Evolutionary conservation across 2,888 invertebrate species (phyloP), one percentile per base, ranked within the genome.

Genomic region (Eupithecia inturbata): DNA sequence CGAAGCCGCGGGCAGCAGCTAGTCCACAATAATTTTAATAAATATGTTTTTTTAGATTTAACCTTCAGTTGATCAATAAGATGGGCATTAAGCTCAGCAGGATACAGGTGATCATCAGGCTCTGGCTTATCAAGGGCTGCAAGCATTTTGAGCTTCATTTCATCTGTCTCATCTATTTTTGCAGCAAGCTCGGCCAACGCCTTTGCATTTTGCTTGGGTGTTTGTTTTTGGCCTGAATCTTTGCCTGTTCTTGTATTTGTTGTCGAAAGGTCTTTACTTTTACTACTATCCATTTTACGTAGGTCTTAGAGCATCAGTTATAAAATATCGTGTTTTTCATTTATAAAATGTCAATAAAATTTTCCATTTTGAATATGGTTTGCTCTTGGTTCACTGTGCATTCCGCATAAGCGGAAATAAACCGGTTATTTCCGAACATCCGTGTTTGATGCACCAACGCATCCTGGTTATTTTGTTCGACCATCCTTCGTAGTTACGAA

Each of bases 81-180:
- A 87, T 95, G 95, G 45, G 91, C 90, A 85, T 96, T 96, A n/a
- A 96, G 82, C 84, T 96, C 96, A 57, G 95, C 91, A 0, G 96
- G 96, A 84, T 95, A 96, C 57, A 95, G 82, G 41, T 94, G 83
- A 83, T 95, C 94, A 19, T 93, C 92, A 16, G 92, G 83, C 5
- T 92, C 91, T 1, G 91, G 88, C 57, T 89, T 91, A 26, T 89
- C 91, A 19, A 92, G 80, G 7, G 85, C 87, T 10, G 87, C 90
- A 22, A 94, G 80, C 91, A 94, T 91, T 87, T 93, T 94, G 1
- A 94, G 79, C 79, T 94, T 94, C 93, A 94, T 94, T 81, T 94
- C 94, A 74, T 94, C 94, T 1, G 93, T 94, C 81, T 93, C 93
- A 28, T 94, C 94, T n/a, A 94, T 91, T 88, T 94, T 94, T 41